Percentiles rank a stretch among this genome's conserved stretches.
phyloP scores from a whole-genome alignment of 1,140 invertebrate genomes.

The Akabosia matsudoensis region DNA sequence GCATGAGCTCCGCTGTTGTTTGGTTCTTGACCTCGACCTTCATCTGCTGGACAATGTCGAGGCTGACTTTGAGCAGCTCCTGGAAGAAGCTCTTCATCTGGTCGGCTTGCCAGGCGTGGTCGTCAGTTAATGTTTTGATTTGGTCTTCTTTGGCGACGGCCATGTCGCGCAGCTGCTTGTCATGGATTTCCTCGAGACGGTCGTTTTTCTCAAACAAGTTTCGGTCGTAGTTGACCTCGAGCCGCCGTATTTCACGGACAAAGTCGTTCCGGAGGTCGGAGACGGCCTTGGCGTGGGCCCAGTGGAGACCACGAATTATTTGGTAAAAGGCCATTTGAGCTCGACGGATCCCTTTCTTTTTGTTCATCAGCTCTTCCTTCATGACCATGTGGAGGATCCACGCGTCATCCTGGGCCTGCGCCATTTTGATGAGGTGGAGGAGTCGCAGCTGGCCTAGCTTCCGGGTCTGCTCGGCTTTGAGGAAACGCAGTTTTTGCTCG shows the following conservation, averaged over 20 bases:
- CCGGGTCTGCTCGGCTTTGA: conserved; percentile 25
- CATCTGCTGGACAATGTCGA: conserved; percentile 16
- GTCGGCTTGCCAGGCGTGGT: conserved; percentile 1
- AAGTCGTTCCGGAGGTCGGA: conserved; percentile 5
- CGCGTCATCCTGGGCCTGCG: conserved; percentile 21
- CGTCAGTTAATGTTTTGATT: neutral
- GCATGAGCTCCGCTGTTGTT: neutral
- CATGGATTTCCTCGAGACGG: neutral
- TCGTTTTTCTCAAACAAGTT: conserved; percentile 5
- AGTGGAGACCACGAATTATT: conserved; percentile 27
- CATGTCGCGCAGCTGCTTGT: neutral
- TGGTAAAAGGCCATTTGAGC: conserved; percentile 24
- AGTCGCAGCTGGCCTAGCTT: conserved; percentile 29
- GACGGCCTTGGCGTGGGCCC: neutral
- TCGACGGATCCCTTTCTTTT: conserved; percentile 27
- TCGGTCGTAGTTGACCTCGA: conserved; percentile 18
- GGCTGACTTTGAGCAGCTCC: conserved; percentile 17
- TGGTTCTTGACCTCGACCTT: conserved; percentile 5
- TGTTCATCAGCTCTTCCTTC: conserved; percentile 20
- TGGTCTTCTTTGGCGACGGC: neutral
- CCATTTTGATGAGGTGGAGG: conserved; percentile 20
- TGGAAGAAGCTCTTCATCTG: conserved; percentile 31
- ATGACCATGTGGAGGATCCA: conserved; percentile 29
- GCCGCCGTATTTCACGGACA: conserved; percentile 5
- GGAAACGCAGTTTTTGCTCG: conserved; percentile 22